A percentile compares a stretch with the other conserved stretches of the same genome.
Conservation (phyloP, 2,888 invertebrate species). For the Pterobdella sp. region DNA sequence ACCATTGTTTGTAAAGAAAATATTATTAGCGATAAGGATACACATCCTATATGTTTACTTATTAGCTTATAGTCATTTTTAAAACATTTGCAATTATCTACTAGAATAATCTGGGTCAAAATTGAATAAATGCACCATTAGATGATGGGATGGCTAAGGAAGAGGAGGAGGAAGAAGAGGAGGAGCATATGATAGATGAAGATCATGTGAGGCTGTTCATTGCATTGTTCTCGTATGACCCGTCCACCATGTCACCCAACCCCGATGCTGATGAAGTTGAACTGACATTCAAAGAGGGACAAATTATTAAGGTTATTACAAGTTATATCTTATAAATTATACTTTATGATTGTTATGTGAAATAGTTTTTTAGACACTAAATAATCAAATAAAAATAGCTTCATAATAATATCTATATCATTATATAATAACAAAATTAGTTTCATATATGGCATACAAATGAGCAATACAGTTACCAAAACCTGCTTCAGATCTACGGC, state of each 20-base stretch:
- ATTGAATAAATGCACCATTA: no score
- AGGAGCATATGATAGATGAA: not conserved
- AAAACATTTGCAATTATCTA: not conserved
- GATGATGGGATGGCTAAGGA: not conserved
- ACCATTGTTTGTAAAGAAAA: conserved; percentile 93
- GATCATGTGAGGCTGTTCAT: conserved; percentile 60
- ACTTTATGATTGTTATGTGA: not conserved
- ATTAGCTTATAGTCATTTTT: not conserved
- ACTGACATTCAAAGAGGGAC: conserved; percentile 89
- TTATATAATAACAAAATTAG: not conserved
- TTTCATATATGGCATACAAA: not conserved
- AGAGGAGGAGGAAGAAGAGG: not conserved
- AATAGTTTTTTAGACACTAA: not conserved
- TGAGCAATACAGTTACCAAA: no score
- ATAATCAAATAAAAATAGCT: not conserved
- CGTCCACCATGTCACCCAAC: conserved; percentile 95
- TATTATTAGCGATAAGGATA: not conserved
- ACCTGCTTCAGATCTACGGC: conserved; percentile 69
- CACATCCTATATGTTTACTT: not conserved
- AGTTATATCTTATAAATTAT: not conserved
- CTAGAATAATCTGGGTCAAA: not conserved
- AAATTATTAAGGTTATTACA: conserved; percentile 75
- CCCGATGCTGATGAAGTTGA: conserved; percentile 96
- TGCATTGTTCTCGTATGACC: conserved; percentile 94
- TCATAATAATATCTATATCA: not conserved